phyloP scores from a whole-genome alignment of 1,140 invertebrate species.

The Caenorhabditis briggsae region DNA sequence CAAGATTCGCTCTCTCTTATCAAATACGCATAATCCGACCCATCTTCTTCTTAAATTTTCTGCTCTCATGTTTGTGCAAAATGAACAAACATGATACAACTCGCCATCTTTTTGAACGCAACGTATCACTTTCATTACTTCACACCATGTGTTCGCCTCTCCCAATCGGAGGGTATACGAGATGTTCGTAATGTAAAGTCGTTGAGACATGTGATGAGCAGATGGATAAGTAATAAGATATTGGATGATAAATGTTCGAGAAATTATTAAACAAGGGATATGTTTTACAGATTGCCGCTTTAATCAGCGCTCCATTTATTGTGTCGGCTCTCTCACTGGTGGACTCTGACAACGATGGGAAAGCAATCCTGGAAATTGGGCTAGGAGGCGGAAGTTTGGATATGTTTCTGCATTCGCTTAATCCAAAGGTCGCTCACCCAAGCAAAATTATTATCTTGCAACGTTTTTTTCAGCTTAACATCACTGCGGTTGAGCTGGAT shows the following conservation, averaged over 20 bases:
- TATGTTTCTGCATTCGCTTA: slow-evolving; percentile 20
- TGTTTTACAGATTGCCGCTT: slow-evolving; percentile 23
- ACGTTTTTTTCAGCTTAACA: not conserved
- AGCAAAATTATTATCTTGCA: too few species aligned
- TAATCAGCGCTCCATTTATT: slow-evolving; percentile 34
- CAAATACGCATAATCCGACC: slow-evolving; percentile 42
- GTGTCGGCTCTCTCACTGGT: slow-evolving; percentile 11
- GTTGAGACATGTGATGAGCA: slow-evolving; percentile 4
- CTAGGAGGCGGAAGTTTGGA: slow-evolving; percentile 28
- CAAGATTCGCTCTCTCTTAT: slow-evolving; percentile 29
- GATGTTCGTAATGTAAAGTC: slow-evolving; percentile 6
- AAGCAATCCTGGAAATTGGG: slow-evolving; percentile 28
- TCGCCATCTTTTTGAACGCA: not conserved
- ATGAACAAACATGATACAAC: slow-evolving; percentile 37
- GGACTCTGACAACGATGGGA: slow-evolving; percentile 33
- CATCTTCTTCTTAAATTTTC: not conserved
- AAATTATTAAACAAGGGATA: too few species aligned
- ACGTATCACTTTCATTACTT: slow-evolving; percentile 44
- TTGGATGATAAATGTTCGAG: not conserved
- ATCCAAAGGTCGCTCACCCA: not conserved
- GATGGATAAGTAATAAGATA: not conserved
- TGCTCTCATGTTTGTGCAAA: not conserved
- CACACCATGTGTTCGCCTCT: slow-evolving; percentile 4
- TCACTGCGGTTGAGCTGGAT: not conserved
- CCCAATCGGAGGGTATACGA: not conserved